Conservation (phyloP, 2,797 vertebrate species). For the Aulostomus chinensis region DNA sequence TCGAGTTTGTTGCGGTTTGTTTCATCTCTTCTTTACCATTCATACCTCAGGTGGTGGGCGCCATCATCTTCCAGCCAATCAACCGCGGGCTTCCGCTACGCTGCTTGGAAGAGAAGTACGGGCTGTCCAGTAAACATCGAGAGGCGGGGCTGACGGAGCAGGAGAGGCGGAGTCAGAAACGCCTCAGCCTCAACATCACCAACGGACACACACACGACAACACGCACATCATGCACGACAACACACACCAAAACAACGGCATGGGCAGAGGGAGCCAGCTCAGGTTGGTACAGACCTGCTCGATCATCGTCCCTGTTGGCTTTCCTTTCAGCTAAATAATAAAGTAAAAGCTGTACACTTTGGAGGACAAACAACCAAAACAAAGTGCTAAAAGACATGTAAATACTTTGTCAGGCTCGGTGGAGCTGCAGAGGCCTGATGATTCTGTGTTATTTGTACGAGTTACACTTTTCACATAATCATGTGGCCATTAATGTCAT, state of each 20-base stretch:
- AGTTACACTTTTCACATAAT: no score
- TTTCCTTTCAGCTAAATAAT: no score
- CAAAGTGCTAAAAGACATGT: no score
- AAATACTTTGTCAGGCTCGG: no score
- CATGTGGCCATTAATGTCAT: no score
- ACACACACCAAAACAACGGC: conserved; percentile 64
- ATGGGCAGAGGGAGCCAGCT: conserved; percentile 81
- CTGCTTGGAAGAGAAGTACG: conserved; percentile 91
- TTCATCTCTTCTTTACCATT: background rate
- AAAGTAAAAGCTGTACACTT: no score
- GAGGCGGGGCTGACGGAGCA: conserved; percentile 62
- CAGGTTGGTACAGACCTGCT: conserved; percentile 72
- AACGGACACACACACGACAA: conserved; percentile 77
- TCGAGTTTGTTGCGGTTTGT: background rate
- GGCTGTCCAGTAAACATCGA: conserved; percentile 64
- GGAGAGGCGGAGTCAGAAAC: conserved; percentile 83
- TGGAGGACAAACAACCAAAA: no score
- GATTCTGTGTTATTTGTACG: no score
- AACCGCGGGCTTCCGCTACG: conserved; percentile 90
- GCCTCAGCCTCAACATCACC: conserved; percentile 87
- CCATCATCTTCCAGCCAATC: conserved; percentile 95
- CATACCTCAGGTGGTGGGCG: conserved; percentile 80
- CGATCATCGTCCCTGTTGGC: background rate
- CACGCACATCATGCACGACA: conserved; percentile 18
- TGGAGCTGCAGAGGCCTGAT: no score